phyloP scores from a whole-genome alignment of 2,888 invertebrate species.

The Stenotaenia linearis region DNA sequence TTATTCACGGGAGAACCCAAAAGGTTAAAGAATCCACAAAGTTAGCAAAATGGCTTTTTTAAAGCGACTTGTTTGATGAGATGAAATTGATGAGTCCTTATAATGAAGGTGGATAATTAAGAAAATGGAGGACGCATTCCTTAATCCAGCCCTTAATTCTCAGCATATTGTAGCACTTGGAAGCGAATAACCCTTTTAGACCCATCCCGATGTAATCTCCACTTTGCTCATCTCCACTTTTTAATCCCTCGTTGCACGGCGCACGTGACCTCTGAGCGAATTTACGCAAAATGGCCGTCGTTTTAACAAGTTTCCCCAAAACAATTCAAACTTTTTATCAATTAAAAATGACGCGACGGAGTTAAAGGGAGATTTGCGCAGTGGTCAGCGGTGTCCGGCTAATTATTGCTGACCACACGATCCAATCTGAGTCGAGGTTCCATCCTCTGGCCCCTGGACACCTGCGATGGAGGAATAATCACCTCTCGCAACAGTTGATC shows the following conservation, averaged over 20 bases:
- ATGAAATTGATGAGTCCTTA: background rate
- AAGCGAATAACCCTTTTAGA: background rate
- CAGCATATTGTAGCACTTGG: background rate
- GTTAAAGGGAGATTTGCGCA: no score
- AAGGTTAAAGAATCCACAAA: background rate
- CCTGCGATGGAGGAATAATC: background rate
- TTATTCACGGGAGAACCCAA: background rate
- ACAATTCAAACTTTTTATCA: no score
- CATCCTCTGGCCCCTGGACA: background rate
- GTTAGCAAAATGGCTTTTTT: background rate
- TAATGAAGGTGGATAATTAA: background rate
- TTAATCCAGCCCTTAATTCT: background rate
- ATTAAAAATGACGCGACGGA: no score
- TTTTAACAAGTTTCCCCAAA: no score
- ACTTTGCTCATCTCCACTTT: background rate
- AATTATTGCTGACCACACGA: background rate
- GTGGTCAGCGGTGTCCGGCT: background rate
- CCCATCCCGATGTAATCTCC: background rate
- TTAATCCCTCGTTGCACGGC: background rate
- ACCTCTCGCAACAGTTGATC: background rate
- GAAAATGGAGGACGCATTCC: background rate
- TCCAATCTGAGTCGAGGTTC: background rate
- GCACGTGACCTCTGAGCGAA: background rate
- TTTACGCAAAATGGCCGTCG: background rate
- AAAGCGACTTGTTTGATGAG: background rate